phyloP scores from a whole-genome alignment of 2,797 vertebrate species.

The Benthosema pterotum region DNA sequence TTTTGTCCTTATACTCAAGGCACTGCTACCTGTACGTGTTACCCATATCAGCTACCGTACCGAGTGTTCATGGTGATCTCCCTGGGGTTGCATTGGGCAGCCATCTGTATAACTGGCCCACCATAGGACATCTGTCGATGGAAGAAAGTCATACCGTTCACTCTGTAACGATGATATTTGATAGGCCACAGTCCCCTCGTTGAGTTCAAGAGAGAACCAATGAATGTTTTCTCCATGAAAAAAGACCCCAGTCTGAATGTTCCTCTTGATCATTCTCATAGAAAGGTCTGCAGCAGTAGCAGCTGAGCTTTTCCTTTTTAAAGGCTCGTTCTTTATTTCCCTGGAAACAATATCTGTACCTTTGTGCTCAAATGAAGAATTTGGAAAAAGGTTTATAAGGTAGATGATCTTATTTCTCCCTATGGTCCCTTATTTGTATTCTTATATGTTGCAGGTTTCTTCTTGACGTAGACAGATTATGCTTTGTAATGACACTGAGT shows the following conservation, averaged over 20 bases:
- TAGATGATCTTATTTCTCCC: slow-evolving; percentile 24
- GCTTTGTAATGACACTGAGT: background rate
- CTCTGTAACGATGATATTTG: slow-evolving; percentile 64
- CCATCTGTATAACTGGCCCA: slow-evolving; percentile 60
- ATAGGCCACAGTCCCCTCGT: slow-evolving; percentile 54
- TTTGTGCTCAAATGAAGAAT: slow-evolving; percentile 5
- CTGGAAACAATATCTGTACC: slow-evolving; percentile 6
- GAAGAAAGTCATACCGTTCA: slow-evolving; percentile 48
- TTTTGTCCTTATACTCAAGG: too few species aligned
- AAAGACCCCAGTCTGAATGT: slow-evolving; percentile 35
- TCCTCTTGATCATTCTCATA: slow-evolving; percentile 2
- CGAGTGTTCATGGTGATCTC: background rate
- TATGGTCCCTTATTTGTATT: background rate
- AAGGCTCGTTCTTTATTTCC: slow-evolving; percentile 1
- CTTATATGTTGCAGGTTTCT: slow-evolving; percentile 10
- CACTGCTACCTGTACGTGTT: background rate
- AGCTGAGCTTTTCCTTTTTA: slow-evolving; percentile 13
- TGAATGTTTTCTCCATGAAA: slow-evolving; percentile 43
- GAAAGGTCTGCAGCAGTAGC: slow-evolving; percentile 8
- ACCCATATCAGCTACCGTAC: background rate
- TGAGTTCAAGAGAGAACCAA: slow-evolving; percentile 43
- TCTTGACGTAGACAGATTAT: slow-evolving; percentile 6
- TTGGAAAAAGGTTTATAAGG: slow-evolving; percentile 35
- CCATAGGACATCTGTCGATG: slow-evolving; percentile 66
- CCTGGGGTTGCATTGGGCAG: slow-evolving; percentile 16